Percentiles rank a stretch among this genome's conserved stretches.
These are phyloP conservation scores for Aplysina aerophoba DNA, from an alignment of 37 sponge, comb jelly and placozoan genomes.

Conservation along the genomic window DNA sequence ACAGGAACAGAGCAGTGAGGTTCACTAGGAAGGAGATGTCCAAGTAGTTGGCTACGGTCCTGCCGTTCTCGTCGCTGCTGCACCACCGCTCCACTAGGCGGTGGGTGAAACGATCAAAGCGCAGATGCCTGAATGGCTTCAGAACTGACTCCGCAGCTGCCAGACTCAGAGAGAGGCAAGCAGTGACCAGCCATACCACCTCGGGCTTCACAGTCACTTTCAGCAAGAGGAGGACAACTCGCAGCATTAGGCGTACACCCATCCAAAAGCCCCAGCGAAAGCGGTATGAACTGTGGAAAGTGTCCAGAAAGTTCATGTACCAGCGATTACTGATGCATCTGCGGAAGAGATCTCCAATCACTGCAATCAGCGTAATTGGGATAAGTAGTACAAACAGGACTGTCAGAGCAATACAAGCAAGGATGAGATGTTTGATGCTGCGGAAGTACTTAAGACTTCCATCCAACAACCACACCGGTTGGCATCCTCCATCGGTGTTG, in stretches of 20 bases:
- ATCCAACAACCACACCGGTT: constrained; percentile 37
- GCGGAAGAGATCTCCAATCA: constrained; percentile 1
- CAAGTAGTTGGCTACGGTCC: too few species aligned
- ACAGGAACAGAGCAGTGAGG: too few species aligned
- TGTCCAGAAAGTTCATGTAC: constrained; percentile 36
- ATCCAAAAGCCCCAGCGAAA: constrained; percentile 53
- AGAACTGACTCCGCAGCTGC: neutral
- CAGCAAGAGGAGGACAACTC: constrained; percentile 22
- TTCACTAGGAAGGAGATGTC: too few species aligned
- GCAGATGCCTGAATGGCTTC: constrained; percentile 6
- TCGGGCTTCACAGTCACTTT: neutral
- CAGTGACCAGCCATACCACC: neutral
- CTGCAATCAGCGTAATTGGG: constrained; percentile 26
- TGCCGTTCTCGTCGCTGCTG: too few species aligned
- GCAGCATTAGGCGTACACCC: constrained; percentile 50
- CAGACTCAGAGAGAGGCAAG: neutral
- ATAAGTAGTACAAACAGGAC: neutral
- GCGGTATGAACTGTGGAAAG: constrained; percentile 5
- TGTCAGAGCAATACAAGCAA: constrained; percentile 5
- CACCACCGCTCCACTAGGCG: too few species aligned
- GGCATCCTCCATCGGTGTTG: too few species aligned
- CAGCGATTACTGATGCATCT: constrained; percentile 8
- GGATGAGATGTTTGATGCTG: constrained; percentile 21
- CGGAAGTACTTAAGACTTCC: constrained; percentile 18
- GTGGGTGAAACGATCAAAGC: constrained; percentile 4